Evolutionary conservation across 2,113 vertebrate species (phyloP), one percentile per base, ranked within the genome.

Genomic region (Symphodus melops): DNA sequence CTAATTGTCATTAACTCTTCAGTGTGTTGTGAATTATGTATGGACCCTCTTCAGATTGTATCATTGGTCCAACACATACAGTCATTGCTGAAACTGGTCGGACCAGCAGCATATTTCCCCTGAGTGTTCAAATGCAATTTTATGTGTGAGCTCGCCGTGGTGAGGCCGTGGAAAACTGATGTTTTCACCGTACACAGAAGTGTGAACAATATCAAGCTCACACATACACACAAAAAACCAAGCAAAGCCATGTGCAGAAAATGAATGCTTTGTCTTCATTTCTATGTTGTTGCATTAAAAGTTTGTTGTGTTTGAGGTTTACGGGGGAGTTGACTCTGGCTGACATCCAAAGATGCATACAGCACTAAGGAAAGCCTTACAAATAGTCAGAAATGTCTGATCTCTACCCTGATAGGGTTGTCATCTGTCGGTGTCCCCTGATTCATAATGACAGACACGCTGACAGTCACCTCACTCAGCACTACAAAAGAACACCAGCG

Each of bases 21-120:
- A 51, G 49, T 60, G n/a, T 44, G 8, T 21, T 68, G 74, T 79
- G 69, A 86, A 85, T 72, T 46, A 80, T 75, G 65, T 60, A 51
- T 39, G 63, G 58, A 42, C 25, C 62, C 19, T 42, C 49, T 78
- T 83, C 84, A 60, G 68, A 73, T 87, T 88, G 74, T 89, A 86
- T 85, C 81, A 80, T 57, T 75, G 62, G 61, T 76, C 48, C 54
- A 82, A 21, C 75, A 25, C 72, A 57, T 69, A 53, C n/a, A 21
- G 81, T 83, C 91, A 83, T 82, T 75, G 68, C 75, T 83, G 77
- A 90, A 88, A 90, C 88, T 88, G 90, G 90, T 86, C 85, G 82
- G 73, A 79, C 77, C 63, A n/a, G 84, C 79, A 86, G 79, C 77
- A 93, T 92, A 94, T 94, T 94, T 94, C 94, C 93, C 94, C 65